phyloP scores from a whole-genome alignment of 2,888 invertebrate genomes.

The Panopea generosa region DNA sequence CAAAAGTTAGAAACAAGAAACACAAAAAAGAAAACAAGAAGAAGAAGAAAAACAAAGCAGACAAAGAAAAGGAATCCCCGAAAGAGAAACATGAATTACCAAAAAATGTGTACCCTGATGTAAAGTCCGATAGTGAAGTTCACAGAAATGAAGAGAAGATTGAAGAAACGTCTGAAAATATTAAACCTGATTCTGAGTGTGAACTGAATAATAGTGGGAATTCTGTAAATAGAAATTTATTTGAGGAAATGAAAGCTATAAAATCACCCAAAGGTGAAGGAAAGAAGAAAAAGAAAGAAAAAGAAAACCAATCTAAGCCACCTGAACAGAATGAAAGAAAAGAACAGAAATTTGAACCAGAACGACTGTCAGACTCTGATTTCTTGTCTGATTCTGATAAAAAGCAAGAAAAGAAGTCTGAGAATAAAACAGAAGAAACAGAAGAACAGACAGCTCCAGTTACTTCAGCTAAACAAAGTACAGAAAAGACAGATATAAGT shows the following conservation, averaged over 20 bases:
- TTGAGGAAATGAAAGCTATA: slow-evolving; percentile 55
- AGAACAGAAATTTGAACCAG: slow-evolving; percentile 22
- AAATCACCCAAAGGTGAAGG: slow-evolving; percentile 47
- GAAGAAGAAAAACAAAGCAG: slow-evolving; percentile 57
- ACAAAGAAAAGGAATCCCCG: slow-evolving; percentile 49
- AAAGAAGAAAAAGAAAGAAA: slow-evolving; percentile 44
- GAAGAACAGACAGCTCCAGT: slow-evolving; percentile 20
- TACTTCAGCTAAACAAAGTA: slow-evolving; percentile 3
- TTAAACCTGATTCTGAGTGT: slow-evolving; percentile 35
- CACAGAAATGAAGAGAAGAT: slow-evolving; percentile 5
- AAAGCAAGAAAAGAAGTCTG: slow-evolving; percentile 36
- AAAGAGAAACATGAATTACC: slow-evolving; percentile 24
- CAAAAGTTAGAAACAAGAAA: slow-evolving; percentile 63
- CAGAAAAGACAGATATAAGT: not conserved
- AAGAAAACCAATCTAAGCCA: slow-evolving; percentile 13
- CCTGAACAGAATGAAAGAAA: slow-evolving; percentile 46
- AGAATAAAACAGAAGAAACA: slow-evolving; percentile 25
- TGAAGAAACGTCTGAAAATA: slow-evolving; percentile 39
- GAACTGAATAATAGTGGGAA: slow-evolving; percentile 37
- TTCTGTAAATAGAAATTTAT: slow-evolving; percentile 50
- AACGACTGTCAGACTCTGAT: slow-evolving; percentile 50
- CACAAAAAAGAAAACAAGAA: slow-evolving; percentile 62
- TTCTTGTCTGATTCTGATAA: slow-evolving; percentile 64
- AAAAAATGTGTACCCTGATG: not conserved
- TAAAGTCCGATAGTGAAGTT: slow-evolving; percentile 12